Conservation (phyloP, 2,113 vertebrate species). For the Alexandromys fortis region DNA sequence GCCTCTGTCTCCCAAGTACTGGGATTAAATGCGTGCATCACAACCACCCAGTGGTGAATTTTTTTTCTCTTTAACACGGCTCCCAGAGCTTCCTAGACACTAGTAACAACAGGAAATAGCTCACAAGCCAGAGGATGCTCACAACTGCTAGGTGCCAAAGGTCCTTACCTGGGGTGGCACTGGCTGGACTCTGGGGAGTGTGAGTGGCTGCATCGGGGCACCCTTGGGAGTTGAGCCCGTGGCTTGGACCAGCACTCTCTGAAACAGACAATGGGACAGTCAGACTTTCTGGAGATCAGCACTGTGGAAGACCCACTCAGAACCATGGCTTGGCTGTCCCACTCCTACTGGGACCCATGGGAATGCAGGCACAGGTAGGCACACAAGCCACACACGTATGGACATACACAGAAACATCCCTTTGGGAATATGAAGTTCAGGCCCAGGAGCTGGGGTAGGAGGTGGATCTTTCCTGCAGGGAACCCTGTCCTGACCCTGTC, state of each 20-base stretch:
- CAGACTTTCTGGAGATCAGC: background rate
- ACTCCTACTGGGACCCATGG: background rate
- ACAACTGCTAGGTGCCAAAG: background rate
- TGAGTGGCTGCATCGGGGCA: constrained; percentile 92
- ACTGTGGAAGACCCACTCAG: background rate
- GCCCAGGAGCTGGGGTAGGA: background rate
- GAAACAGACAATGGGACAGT: constrained; percentile 70
- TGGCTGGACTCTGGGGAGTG: constrained; percentile 94
- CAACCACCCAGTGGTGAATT: background rate
- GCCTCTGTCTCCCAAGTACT: no score
- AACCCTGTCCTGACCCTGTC: background rate
- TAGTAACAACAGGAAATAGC: background rate
- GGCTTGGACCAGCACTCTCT: constrained; percentile 97
- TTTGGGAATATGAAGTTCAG: background rate
- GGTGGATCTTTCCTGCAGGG: no score
- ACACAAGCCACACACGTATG: background rate
- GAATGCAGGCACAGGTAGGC: background rate
- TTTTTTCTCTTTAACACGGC: background rate
- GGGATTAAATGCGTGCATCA: no score
- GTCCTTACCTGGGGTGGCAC: constrained; percentile 94
- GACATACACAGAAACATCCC: background rate
- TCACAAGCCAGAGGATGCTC: background rate
- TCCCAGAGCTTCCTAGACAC: background rate
- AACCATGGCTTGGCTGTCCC: no score
- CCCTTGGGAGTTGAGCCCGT: constrained; percentile 94